phyloP scores from a whole-genome alignment of 2,797 vertebrate genomes.

The Cuculus canorus region DNA sequence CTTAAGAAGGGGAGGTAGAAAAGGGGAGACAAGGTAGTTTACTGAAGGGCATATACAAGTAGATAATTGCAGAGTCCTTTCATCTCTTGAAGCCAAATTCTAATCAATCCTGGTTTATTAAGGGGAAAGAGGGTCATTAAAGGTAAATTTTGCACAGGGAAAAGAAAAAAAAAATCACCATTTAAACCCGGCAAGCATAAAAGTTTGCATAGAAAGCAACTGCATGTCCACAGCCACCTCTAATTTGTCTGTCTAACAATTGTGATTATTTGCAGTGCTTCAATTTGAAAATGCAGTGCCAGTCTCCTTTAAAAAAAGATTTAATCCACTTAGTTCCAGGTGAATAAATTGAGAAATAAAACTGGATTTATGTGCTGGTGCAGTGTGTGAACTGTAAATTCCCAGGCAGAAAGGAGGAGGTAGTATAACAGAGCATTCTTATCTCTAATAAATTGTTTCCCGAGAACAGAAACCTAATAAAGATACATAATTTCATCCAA shows the following conservation, averaged over 20 bases:
- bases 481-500: conserved; percentile 62
- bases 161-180: conserved; percentile 15
- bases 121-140: conserved; percentile 68
- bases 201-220: conserved; percentile 51
- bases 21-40: conserved; percentile 80
- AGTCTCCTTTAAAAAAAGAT: conserved; percentile 27
- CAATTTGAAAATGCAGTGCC: conserved; percentile 59
- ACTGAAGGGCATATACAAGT: conserved; percentile 75
- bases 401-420: conserved; percentile 66
- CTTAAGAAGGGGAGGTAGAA: conserved; percentile 79
- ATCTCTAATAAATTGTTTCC: conserved; percentile 75
- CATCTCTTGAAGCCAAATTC: conserved; percentile 73
- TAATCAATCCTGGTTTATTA: conserved; percentile 74
- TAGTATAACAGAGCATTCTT: conserved; percentile 59
- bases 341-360: conserved; percentile 79
- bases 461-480: conserved; percentile 71
- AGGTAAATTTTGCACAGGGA: conserved; percentile 68
- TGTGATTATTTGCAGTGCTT: conserved; percentile 57
- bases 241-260: conserved; percentile 51
- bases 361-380: conserved; percentile 69
- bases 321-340: conserved; percentile 76
- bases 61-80: conserved; percentile 73
- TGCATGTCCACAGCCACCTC: conserved; percentile 30
- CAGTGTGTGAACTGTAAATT: conserved; percentile 63
- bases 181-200: conserved; percentile 46